A percentile compares a stretch with the other conserved stretches of the same genome.
These are phyloP conservation scores for Valencia hispanica DNA, from an alignment of 2,797 vertebrate genomes.

Conservation along the genomic window DNA sequence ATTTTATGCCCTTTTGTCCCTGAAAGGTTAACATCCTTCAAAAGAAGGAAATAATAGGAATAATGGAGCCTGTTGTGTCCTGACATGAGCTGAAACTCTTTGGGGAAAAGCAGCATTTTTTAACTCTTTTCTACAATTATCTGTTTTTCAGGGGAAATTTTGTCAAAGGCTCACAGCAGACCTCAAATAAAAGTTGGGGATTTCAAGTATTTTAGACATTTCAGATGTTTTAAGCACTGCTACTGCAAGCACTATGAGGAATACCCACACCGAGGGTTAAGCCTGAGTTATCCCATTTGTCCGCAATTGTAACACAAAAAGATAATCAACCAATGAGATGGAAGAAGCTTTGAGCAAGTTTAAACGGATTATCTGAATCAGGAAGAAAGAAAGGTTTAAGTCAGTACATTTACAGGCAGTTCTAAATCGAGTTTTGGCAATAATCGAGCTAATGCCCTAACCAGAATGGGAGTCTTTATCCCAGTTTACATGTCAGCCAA, in stretches of 20 bases:
- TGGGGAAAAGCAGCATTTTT: slow-evolving; percentile 21
- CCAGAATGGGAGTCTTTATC: too few relatives aligned
- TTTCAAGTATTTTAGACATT: slow-evolving; percentile 19
- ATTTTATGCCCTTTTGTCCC: slow-evolving; percentile 53
- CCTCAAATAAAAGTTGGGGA: neutral
- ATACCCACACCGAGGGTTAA: neutral
- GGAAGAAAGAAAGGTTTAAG: neutral
- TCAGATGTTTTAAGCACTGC: neutral
- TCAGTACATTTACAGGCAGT: too few relatives aligned
- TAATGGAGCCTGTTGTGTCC: neutral
- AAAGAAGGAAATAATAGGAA: slow-evolving; percentile 16
- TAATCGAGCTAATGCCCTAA: too few relatives aligned
- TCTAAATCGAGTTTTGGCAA: too few relatives aligned
- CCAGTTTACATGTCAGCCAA: too few relatives aligned
- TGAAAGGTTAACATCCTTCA: slow-evolving; percentile 46
- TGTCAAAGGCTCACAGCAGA: slow-evolving; percentile 1
- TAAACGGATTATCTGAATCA: neutral
- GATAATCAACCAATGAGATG: neutral
- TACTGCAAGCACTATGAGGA: slow-evolving; percentile 5
- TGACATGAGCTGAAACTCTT: slow-evolving; percentile 13
- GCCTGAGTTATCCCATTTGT: neutral
- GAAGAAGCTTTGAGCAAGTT: neutral
- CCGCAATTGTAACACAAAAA: neutral
- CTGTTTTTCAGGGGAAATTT: slow-evolving; percentile 2
- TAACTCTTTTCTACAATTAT: neutral